Conservation (phyloP, 2,113 vertebrate genomes). For the Abramis brama region DNA sequence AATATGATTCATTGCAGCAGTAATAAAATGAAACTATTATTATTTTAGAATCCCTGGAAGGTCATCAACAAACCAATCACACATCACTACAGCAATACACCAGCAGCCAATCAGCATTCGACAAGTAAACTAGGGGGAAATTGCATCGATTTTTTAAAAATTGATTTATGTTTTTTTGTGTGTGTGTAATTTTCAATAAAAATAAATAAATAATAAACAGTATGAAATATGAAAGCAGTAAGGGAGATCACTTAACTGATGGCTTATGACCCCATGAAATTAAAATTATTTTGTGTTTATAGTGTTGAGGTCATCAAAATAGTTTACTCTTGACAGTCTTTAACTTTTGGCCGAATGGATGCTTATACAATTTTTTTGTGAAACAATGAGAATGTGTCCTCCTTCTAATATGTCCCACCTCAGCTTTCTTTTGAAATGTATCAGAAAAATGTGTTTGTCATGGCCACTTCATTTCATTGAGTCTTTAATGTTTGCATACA, state of each 20-base stretch:
- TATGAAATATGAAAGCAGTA: neutral
- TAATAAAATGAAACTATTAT: constrained; percentile 32
- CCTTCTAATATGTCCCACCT: neutral
- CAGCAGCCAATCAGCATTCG: neutral
- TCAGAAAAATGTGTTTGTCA: neutral
- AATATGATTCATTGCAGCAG: constrained; percentile 20
- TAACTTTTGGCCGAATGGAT: neutral
- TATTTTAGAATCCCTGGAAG: constrained; percentile 21
- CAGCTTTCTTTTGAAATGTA: neutral
- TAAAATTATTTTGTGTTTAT: neutral
- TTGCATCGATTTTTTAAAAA: neutral
- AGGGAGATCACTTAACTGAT: neutral
- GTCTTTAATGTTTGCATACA: no score
- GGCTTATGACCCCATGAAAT: neutral
- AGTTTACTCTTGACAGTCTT: neutral
- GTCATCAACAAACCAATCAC: constrained; percentile 21
- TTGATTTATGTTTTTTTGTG: neutral
- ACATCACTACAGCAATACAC: neutral
- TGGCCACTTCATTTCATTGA: no score
- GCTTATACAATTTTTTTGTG: neutral
- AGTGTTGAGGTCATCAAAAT: neutral
- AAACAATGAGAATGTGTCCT: neutral
- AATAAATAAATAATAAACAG: neutral
- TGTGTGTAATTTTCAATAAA: neutral
- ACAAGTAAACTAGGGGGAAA: neutral